These are phyloP conservation scores for Sycobia sp. DNA, from an alignment of 1,140 invertebrate species.

Conservation along the genomic window DNA sequence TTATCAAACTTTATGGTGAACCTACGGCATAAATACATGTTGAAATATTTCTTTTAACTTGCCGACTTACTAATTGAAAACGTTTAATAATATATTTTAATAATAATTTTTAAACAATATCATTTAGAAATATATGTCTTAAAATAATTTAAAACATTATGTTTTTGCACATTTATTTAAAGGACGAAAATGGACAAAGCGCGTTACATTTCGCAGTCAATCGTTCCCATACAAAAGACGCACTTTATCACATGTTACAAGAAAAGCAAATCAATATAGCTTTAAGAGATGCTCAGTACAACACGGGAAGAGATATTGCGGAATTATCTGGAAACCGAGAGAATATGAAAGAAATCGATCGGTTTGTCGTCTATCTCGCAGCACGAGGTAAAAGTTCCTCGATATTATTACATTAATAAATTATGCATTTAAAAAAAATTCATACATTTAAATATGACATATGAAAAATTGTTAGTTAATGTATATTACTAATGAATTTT, in stretches of 20 bases:
- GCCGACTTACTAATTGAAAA: too few relatives aligned
- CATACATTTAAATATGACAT: neutral
- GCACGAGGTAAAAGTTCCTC: slow-evolving; percentile 68
- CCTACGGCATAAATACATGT: too few relatives aligned
- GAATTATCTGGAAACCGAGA: slow-evolving; percentile 76
- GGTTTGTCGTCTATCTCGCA: slow-evolving; percentile 75
- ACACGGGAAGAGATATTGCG: slow-evolving; percentile 86
- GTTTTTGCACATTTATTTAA: too few relatives aligned
- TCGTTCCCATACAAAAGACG: slow-evolving; percentile 75
- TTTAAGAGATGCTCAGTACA: slow-evolving; percentile 79
- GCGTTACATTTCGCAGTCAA: slow-evolving; percentile 87
- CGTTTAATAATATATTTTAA: too few relatives aligned
- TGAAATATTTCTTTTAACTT: too few relatives aligned
- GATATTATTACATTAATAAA: too few relatives aligned
- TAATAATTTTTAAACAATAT: neutral
- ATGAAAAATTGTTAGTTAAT: neutral
- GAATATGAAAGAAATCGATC: slow-evolving; percentile 83
- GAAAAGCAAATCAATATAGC: slow-evolving; percentile 79
- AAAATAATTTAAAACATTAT: neutral
- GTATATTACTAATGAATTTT: neutral
- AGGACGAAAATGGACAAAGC: slow-evolving; percentile 85
- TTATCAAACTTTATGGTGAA: neutral
- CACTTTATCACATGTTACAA: slow-evolving; percentile 75
- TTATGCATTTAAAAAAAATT: too few relatives aligned
- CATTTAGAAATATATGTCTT: neutral